Evolutionary conservation across 2,113 vertebrate genomes (phyloP).

Genomic region (Girardinichthys multiradiatus): DNA sequence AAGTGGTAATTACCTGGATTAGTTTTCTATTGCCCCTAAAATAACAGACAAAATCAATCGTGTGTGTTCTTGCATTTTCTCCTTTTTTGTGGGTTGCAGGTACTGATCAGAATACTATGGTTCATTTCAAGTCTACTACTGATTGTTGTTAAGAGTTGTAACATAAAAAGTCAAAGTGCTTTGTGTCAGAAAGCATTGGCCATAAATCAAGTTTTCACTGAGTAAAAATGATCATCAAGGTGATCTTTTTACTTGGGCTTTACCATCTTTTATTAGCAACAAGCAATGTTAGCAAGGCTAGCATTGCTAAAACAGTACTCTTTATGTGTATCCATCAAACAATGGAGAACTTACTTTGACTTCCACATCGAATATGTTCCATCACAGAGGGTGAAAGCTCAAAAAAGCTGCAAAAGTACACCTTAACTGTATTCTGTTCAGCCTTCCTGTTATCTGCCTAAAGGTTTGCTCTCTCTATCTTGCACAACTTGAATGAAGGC

Average conservation of each 20-base stretch:
- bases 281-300: not conserved
- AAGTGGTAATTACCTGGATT: constrained; percentile 11
- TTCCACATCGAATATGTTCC: not conserved
- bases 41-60: too few relatives aligned
- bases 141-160: too few relatives aligned
- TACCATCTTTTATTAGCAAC: too few relatives aligned
- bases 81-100: not conserved
- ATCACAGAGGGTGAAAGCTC: not conserved
- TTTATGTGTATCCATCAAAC: too few relatives aligned
- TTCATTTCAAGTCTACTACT: not conserved
- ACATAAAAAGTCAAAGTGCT: too few relatives aligned
- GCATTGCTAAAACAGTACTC: not conserved
- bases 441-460: not conserved
- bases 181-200: not conserved
- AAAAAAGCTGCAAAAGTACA: not conserved
- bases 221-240: too few relatives aligned
- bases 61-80: not conserved
- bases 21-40: too few relatives aligned
- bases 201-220: too few relatives aligned
- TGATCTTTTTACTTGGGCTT: too few relatives aligned
- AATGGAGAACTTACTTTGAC: too few relatives aligned
- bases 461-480: not conserved
- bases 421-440: not conserved
- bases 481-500: not conserved
- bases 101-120: not conserved